Evolutionary conservation across 2,888 invertebrate species (phyloP).

Genomic region (Lysandra bellargus): DNA sequence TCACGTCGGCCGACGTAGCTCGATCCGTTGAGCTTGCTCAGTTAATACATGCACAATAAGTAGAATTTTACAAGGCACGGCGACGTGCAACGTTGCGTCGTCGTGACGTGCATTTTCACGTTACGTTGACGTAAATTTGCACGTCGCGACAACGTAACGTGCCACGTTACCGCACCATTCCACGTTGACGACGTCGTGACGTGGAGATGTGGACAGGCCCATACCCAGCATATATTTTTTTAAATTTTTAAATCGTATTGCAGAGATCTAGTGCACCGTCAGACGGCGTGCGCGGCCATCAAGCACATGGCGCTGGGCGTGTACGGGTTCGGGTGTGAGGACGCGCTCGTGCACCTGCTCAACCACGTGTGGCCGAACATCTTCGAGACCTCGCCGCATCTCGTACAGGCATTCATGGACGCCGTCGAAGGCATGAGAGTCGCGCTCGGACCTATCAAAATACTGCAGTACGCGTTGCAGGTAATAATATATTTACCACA

Average conservation of each 20-base stretch:
- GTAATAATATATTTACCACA: conserved; percentile 62
- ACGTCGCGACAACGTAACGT: too few relatives aligned
- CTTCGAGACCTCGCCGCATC: conserved; percentile 99
- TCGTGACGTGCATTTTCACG: too few relatives aligned
- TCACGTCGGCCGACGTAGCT: too few relatives aligned
- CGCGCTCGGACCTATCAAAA: conserved; percentile 97
- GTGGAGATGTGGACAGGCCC: too few relatives aligned
- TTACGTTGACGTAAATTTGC: too few relatives aligned
- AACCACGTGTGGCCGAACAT: conserved; percentile 99
- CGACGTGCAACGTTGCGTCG: too few relatives aligned
- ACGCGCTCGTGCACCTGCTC: conserved; percentile 96
- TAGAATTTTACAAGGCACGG: too few relatives aligned
- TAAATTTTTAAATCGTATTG: conserved; percentile 27
- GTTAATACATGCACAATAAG: too few relatives aligned
- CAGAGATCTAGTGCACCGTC: conserved; percentile 98
- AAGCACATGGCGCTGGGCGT: conserved; percentile 99
- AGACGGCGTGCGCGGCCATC: conserved; percentile 99
- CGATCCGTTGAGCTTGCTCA: too few relatives aligned
- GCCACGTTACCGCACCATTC: too few relatives aligned
- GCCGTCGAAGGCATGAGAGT: conserved; percentile 98
- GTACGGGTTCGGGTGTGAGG: conserved; percentile 99
- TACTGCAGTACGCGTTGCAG: conserved; percentile 97
- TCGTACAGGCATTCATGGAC: conserved; percentile 99
- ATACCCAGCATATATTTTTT: too few relatives aligned
- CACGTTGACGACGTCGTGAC: too few relatives aligned